phyloP scores from a whole-genome alignment of 2,797 vertebrate species.

The Orestias chungarensis region DNA sequence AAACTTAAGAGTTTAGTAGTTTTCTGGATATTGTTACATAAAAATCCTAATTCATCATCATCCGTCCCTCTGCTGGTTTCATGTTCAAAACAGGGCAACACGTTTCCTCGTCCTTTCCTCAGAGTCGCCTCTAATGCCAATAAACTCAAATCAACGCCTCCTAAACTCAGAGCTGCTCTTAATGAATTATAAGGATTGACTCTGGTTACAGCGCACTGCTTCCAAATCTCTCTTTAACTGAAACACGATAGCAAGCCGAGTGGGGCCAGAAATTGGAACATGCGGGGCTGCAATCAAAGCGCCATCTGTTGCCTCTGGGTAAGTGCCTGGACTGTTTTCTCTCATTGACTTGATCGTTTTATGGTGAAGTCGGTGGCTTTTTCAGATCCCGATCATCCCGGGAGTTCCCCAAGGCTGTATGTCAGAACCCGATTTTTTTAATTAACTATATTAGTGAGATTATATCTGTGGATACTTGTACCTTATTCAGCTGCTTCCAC shows the following conservation, averaged over 20 bases:
- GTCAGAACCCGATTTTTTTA: not conserved
- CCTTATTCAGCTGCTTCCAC: not conserved
- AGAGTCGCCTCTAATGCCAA: conserved; percentile 16
- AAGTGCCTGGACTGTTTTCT: not conserved
- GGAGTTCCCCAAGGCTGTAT: not conserved
- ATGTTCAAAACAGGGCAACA: conserved; percentile 10
- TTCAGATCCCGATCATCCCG: too few species aligned
- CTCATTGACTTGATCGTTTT: not conserved
- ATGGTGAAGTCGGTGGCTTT: not conserved
- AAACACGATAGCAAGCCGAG: conserved; percentile 64
- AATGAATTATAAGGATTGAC: conserved; percentile 67
- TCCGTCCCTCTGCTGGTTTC: not conserved
- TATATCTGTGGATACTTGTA: not conserved
- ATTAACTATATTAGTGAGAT: too few species aligned
- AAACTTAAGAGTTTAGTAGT: too few species aligned
- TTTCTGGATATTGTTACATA: too few species aligned
- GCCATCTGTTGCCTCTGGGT: conserved; percentile 66
- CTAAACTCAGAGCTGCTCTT: conserved; percentile 45
- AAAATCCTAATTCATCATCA: not conserved
- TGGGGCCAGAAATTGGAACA: conserved; percentile 63
- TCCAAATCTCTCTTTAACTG: conserved; percentile 73
- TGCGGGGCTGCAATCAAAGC: conserved; percentile 61
- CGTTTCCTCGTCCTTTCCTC: not conserved
- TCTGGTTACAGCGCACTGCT: conserved; percentile 26
- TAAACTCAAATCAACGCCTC: conserved; percentile 37